phyloP scores from a whole-genome alignment of 2,113 vertebrate genomes.

The Rhizomys pruinosus region DNA sequence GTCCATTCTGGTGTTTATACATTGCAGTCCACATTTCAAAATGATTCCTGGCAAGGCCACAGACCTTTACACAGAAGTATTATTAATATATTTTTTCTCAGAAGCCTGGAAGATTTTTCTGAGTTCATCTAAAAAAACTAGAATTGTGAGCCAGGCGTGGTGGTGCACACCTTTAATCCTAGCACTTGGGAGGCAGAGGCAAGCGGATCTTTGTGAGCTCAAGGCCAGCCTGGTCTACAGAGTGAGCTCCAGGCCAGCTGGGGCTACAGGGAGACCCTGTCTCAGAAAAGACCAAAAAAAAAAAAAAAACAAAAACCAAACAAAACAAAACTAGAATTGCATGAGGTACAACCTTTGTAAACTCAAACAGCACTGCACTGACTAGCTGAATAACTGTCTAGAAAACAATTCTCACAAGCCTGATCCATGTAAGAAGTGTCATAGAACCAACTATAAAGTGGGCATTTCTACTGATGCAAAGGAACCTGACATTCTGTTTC shows the following conservation, averaged over 20 bases:
- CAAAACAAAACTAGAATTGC: too few species aligned
- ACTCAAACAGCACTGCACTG: not conserved
- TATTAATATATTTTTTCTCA: not conserved
- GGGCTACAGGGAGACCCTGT: too few species aligned
- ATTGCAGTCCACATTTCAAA: constrained; percentile 1
- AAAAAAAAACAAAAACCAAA: too few species aligned
- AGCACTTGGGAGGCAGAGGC: too few species aligned
- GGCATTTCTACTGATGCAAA: not conserved
- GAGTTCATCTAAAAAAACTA: constrained; percentile 18
- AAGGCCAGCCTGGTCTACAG: too few species aligned
- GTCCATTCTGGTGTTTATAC: not conserved
- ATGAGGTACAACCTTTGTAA: not conserved
- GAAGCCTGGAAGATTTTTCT: constrained; percentile 34
- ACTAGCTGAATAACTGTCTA: not conserved
- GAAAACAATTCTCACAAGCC: constrained; percentile 15
- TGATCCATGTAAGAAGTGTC: not conserved
- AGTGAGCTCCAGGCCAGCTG: too few species aligned
- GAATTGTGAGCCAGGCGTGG: too few species aligned
- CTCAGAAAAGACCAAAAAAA: too few species aligned
- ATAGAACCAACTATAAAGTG: not conserved
- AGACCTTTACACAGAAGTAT: not conserved
- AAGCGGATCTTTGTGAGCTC: too few species aligned
- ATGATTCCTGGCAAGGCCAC: not conserved
- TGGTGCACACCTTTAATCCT: too few species aligned
- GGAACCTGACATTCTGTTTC: not conserved